Conservation (phyloP, 2,797 vertebrate genomes). For the Amazonetta brasiliensis region DNA sequence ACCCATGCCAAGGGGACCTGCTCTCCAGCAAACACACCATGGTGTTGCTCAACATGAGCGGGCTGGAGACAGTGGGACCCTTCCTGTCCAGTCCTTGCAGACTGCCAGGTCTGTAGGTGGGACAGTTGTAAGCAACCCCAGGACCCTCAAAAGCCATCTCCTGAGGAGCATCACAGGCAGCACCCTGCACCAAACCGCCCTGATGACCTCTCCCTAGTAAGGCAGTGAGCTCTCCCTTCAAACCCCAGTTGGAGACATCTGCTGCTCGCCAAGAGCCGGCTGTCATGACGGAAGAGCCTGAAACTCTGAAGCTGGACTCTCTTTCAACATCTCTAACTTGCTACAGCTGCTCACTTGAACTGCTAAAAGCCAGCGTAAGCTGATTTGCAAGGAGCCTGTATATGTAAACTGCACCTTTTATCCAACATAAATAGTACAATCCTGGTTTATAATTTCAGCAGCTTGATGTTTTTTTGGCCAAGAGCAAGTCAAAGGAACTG, state of each 20-base stretch:
- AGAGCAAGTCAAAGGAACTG: slow-evolving; percentile 22
- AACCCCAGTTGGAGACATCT: background rate
- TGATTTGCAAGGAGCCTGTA: slow-evolving; percentile 30
- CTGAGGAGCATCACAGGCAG: rapidly evolving
- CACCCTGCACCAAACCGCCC: background rate
- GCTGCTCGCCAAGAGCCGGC: rapidly evolving
- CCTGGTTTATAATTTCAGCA: slow-evolving; percentile 48
- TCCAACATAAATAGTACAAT: slow-evolving; percentile 52
- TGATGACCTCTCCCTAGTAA: background rate
- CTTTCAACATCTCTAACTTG: slow-evolving; percentile 50
- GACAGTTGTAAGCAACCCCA: background rate
- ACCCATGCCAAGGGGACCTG: background rate
- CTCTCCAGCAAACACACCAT: background rate
- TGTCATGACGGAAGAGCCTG: background rate
- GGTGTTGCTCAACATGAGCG: background rate
- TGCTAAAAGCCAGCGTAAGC: slow-evolving; percentile 42
- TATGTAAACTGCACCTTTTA: background rate
- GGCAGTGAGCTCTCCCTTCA: background rate
- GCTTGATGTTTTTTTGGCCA: slow-evolving; percentile 66
- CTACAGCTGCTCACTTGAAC: slow-evolving; percentile 54
- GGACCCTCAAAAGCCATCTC: background rate
- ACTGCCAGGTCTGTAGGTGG: background rate
- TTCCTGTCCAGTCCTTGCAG: background rate
- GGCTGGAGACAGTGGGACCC: background rate
- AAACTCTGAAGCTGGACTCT: background rate